phyloP scores from a whole-genome alignment of 2,797 vertebrate species.

The Gephyroberyx darwinii region DNA sequence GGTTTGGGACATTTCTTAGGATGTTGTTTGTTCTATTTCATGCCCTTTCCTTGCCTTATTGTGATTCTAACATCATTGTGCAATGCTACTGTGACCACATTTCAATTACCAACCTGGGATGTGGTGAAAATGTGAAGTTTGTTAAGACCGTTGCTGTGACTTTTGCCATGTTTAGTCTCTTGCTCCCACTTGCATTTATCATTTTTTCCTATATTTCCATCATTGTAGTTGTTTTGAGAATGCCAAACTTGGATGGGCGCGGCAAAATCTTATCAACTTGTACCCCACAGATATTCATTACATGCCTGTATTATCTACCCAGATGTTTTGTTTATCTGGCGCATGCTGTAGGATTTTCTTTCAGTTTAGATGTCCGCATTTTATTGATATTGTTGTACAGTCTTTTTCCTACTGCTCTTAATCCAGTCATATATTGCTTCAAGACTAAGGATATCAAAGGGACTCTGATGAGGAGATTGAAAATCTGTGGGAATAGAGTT shows the following conservation, averaged over 20 bases:
- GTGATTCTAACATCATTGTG: slow-evolving; percentile 7
- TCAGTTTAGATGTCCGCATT: slow-evolving; percentile 64
- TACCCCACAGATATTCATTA: slow-evolving; percentile 75
- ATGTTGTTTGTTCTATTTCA: slow-evolving; percentile 48
- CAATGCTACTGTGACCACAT: slow-evolving; percentile 81
- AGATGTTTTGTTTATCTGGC: slow-evolving; percentile 62
- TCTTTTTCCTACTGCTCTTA: slow-evolving; percentile 75
- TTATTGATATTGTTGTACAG: slow-evolving; percentile 65
- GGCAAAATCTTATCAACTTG: slow-evolving; percentile 77
- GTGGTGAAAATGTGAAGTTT: slow-evolving; percentile 47
- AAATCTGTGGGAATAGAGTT: not conserved
- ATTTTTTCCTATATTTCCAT: slow-evolving; percentile 72
- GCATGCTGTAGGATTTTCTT: slow-evolving; percentile 20
- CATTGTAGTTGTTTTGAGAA: slow-evolving; percentile 65
- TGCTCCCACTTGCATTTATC: slow-evolving; percentile 65
- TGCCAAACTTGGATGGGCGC: slow-evolving; percentile 55
- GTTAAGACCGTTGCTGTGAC: slow-evolving; percentile 51
- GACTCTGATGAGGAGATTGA: slow-evolving; percentile 15
- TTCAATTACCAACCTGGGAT: slow-evolving; percentile 71
- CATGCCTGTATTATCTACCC: slow-evolving; percentile 67
- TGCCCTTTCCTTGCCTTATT: slow-evolving; percentile 65
- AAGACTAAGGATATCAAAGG: slow-evolving; percentile 59
- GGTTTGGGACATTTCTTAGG: slow-evolving; percentile 58
- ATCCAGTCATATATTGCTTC: slow-evolving; percentile 80
- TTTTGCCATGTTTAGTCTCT: slow-evolving; percentile 35